Evolutionary conservation across 1,140 invertebrate species (phyloP).

Genomic region (Riptortus pedestris): DNA sequence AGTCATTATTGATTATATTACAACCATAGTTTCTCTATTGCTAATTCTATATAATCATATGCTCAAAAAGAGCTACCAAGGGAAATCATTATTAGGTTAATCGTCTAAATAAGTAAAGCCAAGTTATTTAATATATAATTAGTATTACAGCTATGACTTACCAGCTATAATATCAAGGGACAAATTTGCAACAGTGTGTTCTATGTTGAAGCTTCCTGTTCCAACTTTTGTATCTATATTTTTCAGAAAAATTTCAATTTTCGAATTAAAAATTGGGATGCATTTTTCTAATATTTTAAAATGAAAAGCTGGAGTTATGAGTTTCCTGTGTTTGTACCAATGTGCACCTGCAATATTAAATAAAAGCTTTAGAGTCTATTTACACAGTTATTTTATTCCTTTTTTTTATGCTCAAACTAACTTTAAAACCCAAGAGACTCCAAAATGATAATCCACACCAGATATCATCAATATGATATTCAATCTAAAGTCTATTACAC

Average conservation of each 20-base stretch:
- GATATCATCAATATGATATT: too few relatives aligned
- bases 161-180: constrained; percentile 14
- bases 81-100: too few relatives aligned
- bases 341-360: neutral
- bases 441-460: too few relatives aligned
- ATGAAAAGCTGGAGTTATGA: constrained; percentile 48
- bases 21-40: too few relatives aligned
- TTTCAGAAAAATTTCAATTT: constrained; percentile 30
- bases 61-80: too few relatives aligned
- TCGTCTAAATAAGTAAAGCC: too few relatives aligned
- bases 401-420: too few relatives aligned
- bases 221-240: constrained; percentile 1
- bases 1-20: too few relatives aligned
- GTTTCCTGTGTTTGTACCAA: constrained; percentile 5
- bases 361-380: neutral
- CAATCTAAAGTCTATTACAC: neutral
- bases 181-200: neutral
- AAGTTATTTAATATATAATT: too few relatives aligned
- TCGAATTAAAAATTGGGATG: constrained; percentile 49
- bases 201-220: neutral
- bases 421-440: too few relatives aligned
- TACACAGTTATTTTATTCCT: neutral
- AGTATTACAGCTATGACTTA: too few relatives aligned
- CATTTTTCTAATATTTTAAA: constrained; percentile 57
- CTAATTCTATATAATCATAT: too few relatives aligned